phyloP scores from a whole-genome alignment of 1,140 invertebrate species.

The Aphelinus certus region DNA sequence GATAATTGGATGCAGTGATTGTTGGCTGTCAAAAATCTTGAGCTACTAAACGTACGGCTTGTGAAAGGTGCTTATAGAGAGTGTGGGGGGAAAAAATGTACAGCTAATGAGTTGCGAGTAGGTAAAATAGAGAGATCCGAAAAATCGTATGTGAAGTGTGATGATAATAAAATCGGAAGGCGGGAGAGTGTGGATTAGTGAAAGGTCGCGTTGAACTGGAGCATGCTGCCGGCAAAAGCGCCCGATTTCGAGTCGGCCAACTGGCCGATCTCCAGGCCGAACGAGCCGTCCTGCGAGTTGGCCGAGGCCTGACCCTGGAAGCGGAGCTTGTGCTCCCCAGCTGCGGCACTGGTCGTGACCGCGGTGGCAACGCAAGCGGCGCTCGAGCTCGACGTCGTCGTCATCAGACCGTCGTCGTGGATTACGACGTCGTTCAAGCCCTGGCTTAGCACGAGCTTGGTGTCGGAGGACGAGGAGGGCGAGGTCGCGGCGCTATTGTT shows the following conservation, averaged over 20 bases:
- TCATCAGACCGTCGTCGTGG: conserved; percentile 28
- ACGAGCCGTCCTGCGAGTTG: background rate
- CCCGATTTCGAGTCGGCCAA: conserved; percentile 12
- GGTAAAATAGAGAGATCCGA: too few relatives aligned
- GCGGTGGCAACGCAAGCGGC: conserved; percentile 10
- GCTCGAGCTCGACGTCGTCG: conserved; percentile 25
- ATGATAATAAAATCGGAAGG: background rate
- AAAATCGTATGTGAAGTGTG: too few relatives aligned
- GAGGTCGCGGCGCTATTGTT: conserved; percentile 1
- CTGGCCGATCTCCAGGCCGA: conserved; percentile 7
- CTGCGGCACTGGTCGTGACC: too few relatives aligned
- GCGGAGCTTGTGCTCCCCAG: conserved; percentile 22
- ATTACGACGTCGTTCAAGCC: conserved; percentile 27
- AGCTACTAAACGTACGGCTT: too few relatives aligned
- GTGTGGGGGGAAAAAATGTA: too few relatives aligned
- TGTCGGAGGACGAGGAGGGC: conserved; percentile 49
- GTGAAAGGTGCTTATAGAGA: too few relatives aligned
- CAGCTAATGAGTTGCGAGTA: too few relatives aligned
- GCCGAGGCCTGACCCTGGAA: conserved; percentile 13
- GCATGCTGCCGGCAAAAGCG: conserved; percentile 56
- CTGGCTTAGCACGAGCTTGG: conserved; percentile 42
- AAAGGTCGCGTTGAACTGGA: conserved; percentile 63
- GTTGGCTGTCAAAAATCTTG: too few relatives aligned
- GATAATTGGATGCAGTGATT: too few relatives aligned
- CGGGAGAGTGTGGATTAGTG: conserved; percentile 53